These are phyloP conservation scores for Drosophila chauvacae DNA, from an alignment of 1,140 invertebrate genomes.

Conservation along the genomic window DNA sequence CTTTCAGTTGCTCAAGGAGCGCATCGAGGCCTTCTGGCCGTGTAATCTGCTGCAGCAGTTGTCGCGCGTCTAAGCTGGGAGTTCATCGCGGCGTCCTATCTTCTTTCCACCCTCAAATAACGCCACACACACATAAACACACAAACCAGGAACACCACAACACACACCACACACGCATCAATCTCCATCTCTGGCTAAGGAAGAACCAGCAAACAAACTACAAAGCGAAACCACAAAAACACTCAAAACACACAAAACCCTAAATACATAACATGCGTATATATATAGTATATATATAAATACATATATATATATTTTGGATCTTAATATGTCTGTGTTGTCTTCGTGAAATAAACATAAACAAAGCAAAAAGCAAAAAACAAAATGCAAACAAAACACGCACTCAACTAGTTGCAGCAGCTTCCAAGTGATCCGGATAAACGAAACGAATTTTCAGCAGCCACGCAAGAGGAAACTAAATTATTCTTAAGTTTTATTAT, in stretches of 20 bases:
- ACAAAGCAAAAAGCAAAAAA: constrained; percentile 43
- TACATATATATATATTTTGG: constrained; percentile 75
- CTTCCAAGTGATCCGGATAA: constrained; percentile 43
- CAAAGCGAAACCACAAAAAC: constrained; percentile 39
- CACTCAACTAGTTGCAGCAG: constrained; percentile 46
- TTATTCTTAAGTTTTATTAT: constrained; percentile 70
- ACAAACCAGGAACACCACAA: constrained; percentile 34
- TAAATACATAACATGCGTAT: constrained; percentile 54
- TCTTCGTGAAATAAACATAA: constrained; percentile 79
- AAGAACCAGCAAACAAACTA: constrained; percentile 36
- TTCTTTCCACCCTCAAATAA: constrained; percentile 37
- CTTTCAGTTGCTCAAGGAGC: constrained; percentile 93
- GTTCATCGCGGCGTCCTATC: constrained; percentile 1
- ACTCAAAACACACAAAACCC: constrained; percentile 47
- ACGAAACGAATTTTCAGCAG: constrained; percentile 53
- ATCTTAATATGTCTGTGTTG: constrained; percentile 81
- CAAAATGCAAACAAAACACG: constrained; percentile 25
- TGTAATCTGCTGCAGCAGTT: constrained; percentile 93
- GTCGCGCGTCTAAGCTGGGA: constrained; percentile 89
- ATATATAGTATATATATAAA: constrained; percentile 64
- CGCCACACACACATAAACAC: constrained; percentile 53
- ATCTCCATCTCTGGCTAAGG: constrained; percentile 33
- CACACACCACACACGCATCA: constrained; percentile 35
- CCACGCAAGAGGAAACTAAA: constrained; percentile 45
- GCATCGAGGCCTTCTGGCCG: constrained; percentile 92